Base-by-base conservation (phyloP, 2,113 vertebrate species). In the Grallaria varia region DNA sequence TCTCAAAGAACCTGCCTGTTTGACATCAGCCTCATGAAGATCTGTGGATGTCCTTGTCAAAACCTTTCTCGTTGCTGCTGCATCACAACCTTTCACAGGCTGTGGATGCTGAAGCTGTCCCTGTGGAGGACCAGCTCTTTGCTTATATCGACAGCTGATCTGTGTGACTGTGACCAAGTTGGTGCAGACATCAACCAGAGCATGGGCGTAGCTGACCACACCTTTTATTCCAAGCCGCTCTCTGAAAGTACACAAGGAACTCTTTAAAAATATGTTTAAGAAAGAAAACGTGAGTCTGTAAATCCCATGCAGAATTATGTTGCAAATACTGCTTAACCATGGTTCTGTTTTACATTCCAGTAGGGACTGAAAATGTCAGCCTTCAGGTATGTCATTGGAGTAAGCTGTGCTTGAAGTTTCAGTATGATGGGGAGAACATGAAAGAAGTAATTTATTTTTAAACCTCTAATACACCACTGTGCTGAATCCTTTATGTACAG, bases 91-190 rank as follows among this genome's bases (percentile, higher is more conserved):
- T 80, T 40, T 19, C 25, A 21, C 2, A 8, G 28, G 9, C 53
- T 42, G 40, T 55, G 10, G 30, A 6, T 21, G 12, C 40, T 39
- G 44, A 59, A 69, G 30, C 28, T 17, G 3, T 55, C 53, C 12
- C 22, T 81, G 31, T 1, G 0, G 37, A 56, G 10, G 2, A 25
- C 12, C 24, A 42, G 27, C 23, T 67, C 2, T 33, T 42, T 8
- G 3, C 22, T 42, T 60, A 33, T 12, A 27, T 14, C 5, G 5
- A 23, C 27, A 73, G n/a, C 35, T 50, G 63, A 11, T 68, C 14
- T 68, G 12, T 17, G 5, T 14, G 9, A 22, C 39, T 28, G 14
- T 56, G 33, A 35, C 14, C 3, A 9, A 33, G 4, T 27, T 9
- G 35, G 53, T 30, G 40, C 45, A 67, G 40, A 7, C 12, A 10